Evolutionary conservation across 2,888 invertebrate species (phyloP).

Genomic region (Clivina fossor): DNA sequence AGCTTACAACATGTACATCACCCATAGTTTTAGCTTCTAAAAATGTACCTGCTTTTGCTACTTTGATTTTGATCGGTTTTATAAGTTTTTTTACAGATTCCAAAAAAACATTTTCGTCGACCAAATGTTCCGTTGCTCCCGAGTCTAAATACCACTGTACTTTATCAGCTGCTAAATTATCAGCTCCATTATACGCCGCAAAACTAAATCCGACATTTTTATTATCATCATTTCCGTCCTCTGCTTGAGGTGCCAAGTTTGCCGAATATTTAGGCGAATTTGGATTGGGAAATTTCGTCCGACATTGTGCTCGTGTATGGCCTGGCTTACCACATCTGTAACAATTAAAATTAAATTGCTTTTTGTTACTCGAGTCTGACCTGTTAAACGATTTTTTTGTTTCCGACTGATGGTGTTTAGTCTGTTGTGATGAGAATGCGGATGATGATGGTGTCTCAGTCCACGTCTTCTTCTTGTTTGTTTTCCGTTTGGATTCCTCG

Average conservation of each 20-base stretch:
- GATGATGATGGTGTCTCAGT: too few species aligned
- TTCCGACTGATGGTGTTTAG: too few species aligned
- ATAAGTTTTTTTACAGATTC: slow-evolving; percentile 33
- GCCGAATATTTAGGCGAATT: neutral
- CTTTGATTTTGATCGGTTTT: slow-evolving; percentile 37
- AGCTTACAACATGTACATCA: slow-evolving; percentile 31
- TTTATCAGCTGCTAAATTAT: neutral
- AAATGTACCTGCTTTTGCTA: slow-evolving; percentile 37
- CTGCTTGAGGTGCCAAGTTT: too few species aligned
- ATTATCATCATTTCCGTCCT: neutral
- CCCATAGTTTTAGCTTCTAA: slow-evolving; percentile 30
- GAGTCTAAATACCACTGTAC: slow-evolving; percentile 39
- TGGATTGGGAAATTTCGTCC: too few species aligned
- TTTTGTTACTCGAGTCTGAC: too few species aligned
- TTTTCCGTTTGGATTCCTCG: slow-evolving; percentile 36
- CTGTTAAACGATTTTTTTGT: too few species aligned
- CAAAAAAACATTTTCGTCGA: slow-evolving; percentile 21
- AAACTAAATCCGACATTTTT: slow-evolving; percentile 3
- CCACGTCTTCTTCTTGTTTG: neutral
- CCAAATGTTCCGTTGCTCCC: slow-evolving; percentile 41
- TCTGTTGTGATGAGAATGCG: too few species aligned
- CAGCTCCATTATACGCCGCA: neutral
- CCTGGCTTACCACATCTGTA: too few species aligned
- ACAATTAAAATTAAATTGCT: too few species aligned
- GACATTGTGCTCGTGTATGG: too few species aligned